A percentile compares a stretch with the other conserved stretches of the same genome.
Conservation (phyloP, 2,888 invertebrate species). For the Dicyrtomina minuta region DNA sequence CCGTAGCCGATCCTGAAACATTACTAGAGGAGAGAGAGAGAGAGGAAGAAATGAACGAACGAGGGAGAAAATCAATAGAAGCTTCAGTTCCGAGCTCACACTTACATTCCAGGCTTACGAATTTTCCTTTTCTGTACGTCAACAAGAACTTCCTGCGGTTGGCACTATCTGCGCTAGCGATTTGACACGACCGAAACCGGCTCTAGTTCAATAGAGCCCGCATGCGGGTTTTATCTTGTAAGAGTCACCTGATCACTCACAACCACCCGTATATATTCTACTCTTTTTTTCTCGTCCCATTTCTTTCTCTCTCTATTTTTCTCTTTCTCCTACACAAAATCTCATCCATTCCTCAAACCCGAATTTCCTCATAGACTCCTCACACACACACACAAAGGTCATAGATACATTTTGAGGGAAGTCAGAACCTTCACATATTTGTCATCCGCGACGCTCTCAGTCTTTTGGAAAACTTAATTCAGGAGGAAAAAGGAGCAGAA, state of each 20-base stretch:
- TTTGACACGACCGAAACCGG: conserved; percentile 14
- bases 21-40: background rate
- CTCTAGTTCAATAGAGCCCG: conserved; percentile 2
- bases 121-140: conserved; percentile 7
- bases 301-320: background rate
- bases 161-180: conserved; percentile 28
- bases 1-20: background rate
- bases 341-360: too few relatives aligned
- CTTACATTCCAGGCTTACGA: conserved; percentile 20
- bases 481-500: too few relatives aligned
- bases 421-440: too few relatives aligned
- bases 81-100: conserved; percentile 20
- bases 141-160: conserved; percentile 30
- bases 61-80: conserved; percentile 28
- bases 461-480: too few relatives aligned
- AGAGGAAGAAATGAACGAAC: conserved; percentile 1
- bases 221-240: conserved; percentile 24
- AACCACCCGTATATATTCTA: background rate
- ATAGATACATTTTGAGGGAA: too few relatives aligned
- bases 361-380: too few relatives aligned
- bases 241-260: conserved; percentile 20
- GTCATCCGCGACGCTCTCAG: too few relatives aligned
- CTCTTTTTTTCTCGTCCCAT: background rate
- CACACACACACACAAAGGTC: too few relatives aligned
- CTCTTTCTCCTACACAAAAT: too few relatives aligned